Evolutionary conservation across 2,888 invertebrate genomes (phyloP).

Genomic region (Helleia helle): DNA sequence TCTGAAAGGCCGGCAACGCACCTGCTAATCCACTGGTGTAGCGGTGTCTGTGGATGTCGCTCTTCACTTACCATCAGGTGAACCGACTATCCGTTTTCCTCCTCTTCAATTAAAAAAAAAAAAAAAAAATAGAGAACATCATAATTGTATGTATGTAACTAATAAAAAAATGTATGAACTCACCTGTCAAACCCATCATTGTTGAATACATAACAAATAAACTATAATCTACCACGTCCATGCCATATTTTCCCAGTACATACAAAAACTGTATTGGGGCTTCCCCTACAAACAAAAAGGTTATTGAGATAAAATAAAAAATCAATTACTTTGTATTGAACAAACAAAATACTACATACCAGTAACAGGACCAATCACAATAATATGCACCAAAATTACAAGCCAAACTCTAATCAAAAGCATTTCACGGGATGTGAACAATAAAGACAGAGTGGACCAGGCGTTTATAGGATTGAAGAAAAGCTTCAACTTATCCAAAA

Average conservation of each 20-base stretch:
- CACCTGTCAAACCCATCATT: slow-evolving; percentile 67
- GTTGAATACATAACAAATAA: slow-evolving; percentile 63
- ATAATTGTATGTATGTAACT: too few relatives aligned
- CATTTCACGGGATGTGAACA: slow-evolving; percentile 37
- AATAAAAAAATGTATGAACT: too few relatives aligned
- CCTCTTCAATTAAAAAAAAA: too few relatives aligned
- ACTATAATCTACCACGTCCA: slow-evolving; percentile 67
- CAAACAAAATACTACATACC: slow-evolving; percentile 35
- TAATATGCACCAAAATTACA: slow-evolving; percentile 50
- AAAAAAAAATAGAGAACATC: too few relatives aligned
- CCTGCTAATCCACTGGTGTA: too few relatives aligned
- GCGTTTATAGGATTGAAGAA: slow-evolving; percentile 53
- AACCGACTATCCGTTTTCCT: too few relatives aligned
- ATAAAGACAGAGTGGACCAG: slow-evolving; percentile 53
- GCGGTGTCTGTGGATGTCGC: too few relatives aligned
- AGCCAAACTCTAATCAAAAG: slow-evolving; percentile 41
- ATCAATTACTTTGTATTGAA: neutral
- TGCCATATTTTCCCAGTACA: slow-evolving; percentile 58
- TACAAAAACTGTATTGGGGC: slow-evolving; percentile 60
- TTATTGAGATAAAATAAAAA: slow-evolving; percentile 5
- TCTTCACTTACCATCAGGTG: too few relatives aligned
- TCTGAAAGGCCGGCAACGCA: too few relatives aligned
- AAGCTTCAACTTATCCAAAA: slow-evolving; percentile 30
- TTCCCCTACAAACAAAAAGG: slow-evolving; percentile 58
- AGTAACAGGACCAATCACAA: slow-evolving; percentile 55